Evolutionary conservation across 2,797 vertebrate species (phyloP).

Genomic region (Buphagus erythrorhynchus): DNA sequence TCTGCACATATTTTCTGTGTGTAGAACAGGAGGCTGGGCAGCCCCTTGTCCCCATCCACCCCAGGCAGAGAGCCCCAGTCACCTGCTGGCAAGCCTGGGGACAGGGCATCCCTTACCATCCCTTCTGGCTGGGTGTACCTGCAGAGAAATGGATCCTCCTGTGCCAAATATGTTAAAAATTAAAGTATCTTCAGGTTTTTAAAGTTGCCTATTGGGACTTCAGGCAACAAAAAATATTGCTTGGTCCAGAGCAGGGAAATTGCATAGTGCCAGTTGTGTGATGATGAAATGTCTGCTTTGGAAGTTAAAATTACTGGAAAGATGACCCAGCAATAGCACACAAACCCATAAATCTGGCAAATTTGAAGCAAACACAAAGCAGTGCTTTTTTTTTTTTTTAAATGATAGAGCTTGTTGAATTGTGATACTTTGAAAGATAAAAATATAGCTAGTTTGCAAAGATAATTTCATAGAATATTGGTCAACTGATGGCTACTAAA

Average conservation of each 20-base stretch:
- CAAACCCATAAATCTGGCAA: not conserved
- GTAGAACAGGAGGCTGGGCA: not conserved
- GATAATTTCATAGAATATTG: not conserved
- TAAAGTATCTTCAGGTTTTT: not conserved
- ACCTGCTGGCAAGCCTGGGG: not conserved
- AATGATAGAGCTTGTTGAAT: not conserved
- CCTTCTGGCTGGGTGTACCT: not conserved
- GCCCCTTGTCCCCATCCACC: not conserved
- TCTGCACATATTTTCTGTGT: not conserved
- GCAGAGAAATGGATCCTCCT: not conserved
- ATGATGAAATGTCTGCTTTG: not conserved
- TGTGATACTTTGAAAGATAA: not conserved
- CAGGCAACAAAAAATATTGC: not conserved
- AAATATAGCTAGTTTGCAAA: not conserved
- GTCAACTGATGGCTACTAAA: not conserved
- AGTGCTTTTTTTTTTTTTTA: rapidly evolving
- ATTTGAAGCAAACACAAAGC: not conserved
- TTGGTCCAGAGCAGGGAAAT: not conserved
- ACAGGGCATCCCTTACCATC: not conserved
- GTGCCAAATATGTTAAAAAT: not conserved
- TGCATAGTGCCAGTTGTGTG: not conserved
- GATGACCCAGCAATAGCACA: not conserved
- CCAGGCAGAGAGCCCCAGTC: not conserved
- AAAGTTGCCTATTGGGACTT: not conserved
- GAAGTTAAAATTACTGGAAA: not conserved